Evolutionary conservation across 2,113 vertebrate genomes (phyloP).

Genomic region (Cephalopterus ornatus): DNA sequence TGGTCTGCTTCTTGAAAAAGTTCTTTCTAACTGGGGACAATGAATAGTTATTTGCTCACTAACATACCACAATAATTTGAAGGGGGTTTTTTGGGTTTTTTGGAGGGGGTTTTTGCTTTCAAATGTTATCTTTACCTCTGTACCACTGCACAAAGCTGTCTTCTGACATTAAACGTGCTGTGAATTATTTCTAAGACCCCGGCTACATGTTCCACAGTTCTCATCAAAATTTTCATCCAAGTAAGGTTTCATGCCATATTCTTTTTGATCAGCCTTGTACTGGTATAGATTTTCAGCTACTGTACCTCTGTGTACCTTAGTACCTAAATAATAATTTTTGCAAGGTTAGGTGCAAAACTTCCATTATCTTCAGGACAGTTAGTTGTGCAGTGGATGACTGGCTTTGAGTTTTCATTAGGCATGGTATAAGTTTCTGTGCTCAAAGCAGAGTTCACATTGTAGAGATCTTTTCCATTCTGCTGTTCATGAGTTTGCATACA

Average conservation of each 20-base stretch:
- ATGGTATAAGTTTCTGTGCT: background rate
- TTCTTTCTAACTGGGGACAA: background rate
- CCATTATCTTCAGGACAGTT: background rate
- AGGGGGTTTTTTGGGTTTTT: background rate
- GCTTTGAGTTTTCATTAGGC: background rate
- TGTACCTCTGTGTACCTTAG: accelerated
- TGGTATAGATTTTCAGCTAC: background rate
- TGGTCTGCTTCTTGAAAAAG: background rate
- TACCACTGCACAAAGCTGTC: background rate
- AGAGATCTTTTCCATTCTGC: background rate
- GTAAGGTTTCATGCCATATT: background rate
- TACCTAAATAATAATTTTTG: background rate
- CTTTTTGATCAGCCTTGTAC: background rate
- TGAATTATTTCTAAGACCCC: background rate
- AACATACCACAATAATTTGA: background rate
- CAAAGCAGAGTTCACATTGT: background rate
- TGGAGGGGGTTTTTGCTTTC: background rate
- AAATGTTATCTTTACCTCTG: background rate
- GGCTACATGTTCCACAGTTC: background rate
- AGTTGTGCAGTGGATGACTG: background rate
- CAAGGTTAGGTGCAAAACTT: background rate
- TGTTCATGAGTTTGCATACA: background rate
- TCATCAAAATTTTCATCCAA: background rate
- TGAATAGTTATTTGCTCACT: background rate
- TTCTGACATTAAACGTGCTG: background rate